These are phyloP conservation scores for Pionites leucogaster DNA, from an alignment of 2,113 vertebrate genomes.

Conservation along the genomic window DNA sequence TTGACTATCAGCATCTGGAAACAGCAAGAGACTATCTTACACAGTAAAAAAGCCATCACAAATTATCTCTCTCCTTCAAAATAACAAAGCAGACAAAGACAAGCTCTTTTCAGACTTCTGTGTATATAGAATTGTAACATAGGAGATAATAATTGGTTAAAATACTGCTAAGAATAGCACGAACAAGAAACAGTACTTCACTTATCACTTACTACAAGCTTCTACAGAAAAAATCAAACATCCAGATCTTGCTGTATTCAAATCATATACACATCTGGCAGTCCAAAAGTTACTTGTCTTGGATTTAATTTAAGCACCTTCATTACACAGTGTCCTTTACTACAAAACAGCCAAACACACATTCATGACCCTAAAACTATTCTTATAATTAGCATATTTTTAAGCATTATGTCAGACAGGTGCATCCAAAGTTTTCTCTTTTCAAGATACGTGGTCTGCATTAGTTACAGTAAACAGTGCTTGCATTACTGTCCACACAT, in stretches of 20 bases:
- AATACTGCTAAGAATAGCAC: conserved; percentile 76
- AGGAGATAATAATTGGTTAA: conserved; percentile 71
- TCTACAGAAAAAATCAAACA: conserved; percentile 55
- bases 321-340: conserved; percentile 74
- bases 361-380: conserved; percentile 73
- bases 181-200: conserved; percentile 72
- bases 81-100: conserved; percentile 67
- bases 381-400: conserved; percentile 48
- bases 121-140: conserved; percentile 59
- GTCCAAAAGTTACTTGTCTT: conserved; percentile 65
- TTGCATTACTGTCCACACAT: conserved; percentile 1
- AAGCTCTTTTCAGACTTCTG: conserved; percentile 59
- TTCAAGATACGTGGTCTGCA: neutral
- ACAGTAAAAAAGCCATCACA: conserved; percentile 30
- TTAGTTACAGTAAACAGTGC: neutral
- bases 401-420: conserved; percentile 66
- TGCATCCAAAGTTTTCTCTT: conserved; percentile 30
- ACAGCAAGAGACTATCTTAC: neutral
- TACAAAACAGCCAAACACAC: conserved; percentile 74
- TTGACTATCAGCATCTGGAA: neutral
- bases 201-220: conserved; percentile 69
- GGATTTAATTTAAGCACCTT: conserved; percentile 77
- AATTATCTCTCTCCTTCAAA: conserved; percentile 29
- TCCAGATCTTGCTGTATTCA: conserved; percentile 65
- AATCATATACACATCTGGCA: conserved; percentile 71